Percentiles rank a stretch among this genome's conserved stretches.
Conservation (phyloP, 2,888 invertebrate genomes). For the Drosophila anomalata region DNA sequence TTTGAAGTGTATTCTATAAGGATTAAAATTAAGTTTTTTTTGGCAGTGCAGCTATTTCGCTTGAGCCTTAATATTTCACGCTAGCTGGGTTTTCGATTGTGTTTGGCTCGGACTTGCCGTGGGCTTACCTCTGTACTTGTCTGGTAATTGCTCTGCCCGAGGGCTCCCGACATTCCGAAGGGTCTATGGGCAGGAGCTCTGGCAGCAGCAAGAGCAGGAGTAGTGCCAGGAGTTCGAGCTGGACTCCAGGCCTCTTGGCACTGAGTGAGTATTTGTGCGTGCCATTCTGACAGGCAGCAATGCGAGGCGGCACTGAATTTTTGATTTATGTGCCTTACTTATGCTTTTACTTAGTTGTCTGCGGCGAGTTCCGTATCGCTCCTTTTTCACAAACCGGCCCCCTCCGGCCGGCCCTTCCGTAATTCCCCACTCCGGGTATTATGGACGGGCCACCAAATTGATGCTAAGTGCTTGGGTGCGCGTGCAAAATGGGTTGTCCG, state of each 20-base stretch:
- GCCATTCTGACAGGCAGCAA: slow-evolving; percentile 74
- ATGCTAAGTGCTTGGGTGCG: slow-evolving; percentile 76
- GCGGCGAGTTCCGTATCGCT: slow-evolving; percentile 23
- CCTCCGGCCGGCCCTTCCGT: background rate
- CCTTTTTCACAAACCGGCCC: slow-evolving; percentile 4
- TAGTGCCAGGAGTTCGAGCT: background rate
- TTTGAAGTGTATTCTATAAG: background rate
- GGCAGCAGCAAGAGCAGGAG: background rate
- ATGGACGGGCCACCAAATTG: slow-evolving; percentile 72
- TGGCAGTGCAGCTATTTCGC: slow-evolving; percentile 28
- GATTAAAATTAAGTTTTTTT: background rate
- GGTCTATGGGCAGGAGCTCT: slow-evolving; percentile 16
- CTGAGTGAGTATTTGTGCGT: slow-evolving; percentile 78
- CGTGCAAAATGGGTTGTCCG: slow-evolving; percentile 73
- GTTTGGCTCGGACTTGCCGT: slow-evolving; percentile 40
- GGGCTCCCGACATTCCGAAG: slow-evolving; percentile 64
- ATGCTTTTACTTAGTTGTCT: slow-evolving; percentile 80
- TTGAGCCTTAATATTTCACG: slow-evolving; percentile 75
- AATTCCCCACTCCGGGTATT: slow-evolving; percentile 50
- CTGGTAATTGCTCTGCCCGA: slow-evolving; percentile 68
- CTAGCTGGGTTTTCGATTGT: slow-evolving; percentile 74
- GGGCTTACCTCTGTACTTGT: slow-evolving; percentile 60
- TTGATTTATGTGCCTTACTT: slow-evolving; percentile 82
- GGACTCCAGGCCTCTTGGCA: slow-evolving; percentile 21
- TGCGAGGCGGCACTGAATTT: slow-evolving; percentile 78